Evolutionary conservation across 2,888 invertebrate genomes (phyloP).

Genomic region (Morpho helenor): DNA sequence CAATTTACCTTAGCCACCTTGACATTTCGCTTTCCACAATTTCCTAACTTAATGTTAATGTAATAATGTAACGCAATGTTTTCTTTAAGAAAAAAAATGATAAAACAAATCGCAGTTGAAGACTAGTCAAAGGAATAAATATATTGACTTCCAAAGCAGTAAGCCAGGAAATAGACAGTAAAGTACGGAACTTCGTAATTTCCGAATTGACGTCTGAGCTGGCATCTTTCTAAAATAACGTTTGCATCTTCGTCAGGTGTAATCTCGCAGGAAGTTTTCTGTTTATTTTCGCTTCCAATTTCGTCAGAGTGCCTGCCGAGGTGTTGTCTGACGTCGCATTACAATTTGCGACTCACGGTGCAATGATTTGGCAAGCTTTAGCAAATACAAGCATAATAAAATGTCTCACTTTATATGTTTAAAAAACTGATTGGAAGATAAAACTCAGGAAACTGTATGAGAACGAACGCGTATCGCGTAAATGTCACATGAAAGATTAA

Average conservation of each 20-base stretch:
- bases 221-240: constrained; percentile 45
- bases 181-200: constrained; percentile 14
- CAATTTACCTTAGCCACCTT: too few relatives aligned
- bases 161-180: constrained; percentile 13
- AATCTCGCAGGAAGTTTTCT: constrained; percentile 70
- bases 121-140: constrained; percentile 1
- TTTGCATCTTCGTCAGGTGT: constrained; percentile 64
- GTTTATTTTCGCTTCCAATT: constrained; percentile 77
- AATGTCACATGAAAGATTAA: too few relatives aligned
- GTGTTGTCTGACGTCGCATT: constrained; percentile 64
- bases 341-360: constrained; percentile 22
- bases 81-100: neutral
- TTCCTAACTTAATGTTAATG: too few relatives aligned
- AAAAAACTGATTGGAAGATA: too few relatives aligned
- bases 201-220: constrained; percentile 20
- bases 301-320: constrained; percentile 69
- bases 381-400: too few relatives aligned
- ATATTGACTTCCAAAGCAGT: constrained; percentile 5
- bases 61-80: too few relatives aligned
- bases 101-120: too few relatives aligned
- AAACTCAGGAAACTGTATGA: too few relatives aligned
- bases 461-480: too few relatives aligned
- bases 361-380: neutral
- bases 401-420: too few relatives aligned
- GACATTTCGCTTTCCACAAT: too few relatives aligned